Percentiles rank a stretch among this genome's conserved stretches.
These are phyloP conservation scores for Idris sp. DNA, from an alignment of 1,140 invertebrate species.

Conservation along the genomic window DNA sequence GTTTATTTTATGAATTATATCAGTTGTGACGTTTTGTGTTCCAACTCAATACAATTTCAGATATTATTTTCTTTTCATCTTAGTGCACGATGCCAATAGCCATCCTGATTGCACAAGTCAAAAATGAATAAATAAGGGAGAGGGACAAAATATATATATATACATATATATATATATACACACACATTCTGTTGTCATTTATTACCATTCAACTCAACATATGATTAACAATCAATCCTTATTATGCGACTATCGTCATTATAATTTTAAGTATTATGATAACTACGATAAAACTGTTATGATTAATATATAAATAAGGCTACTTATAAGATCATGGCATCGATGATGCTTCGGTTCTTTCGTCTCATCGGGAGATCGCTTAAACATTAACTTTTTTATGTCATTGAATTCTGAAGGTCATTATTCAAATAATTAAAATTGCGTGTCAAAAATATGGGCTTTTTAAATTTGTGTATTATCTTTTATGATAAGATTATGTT, in stretches of 20 bases:
- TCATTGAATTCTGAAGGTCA: conserved; percentile 32
- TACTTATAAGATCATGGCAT: conserved; percentile 66
- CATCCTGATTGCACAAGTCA: no score
- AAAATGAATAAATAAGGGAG: no score
- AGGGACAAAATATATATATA: no score
- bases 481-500: not conserved
- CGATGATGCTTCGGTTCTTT: conserved; percentile 53
- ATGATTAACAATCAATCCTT: no score
- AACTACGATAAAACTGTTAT: conserved; percentile 70
- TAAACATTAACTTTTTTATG: conserved; percentile 15
- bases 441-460: not conserved
- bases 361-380: conserved; percentile 62
- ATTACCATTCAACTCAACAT: no score
- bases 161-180: no score
- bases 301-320: conserved; percentile 70
- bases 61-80: no score
- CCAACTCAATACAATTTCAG: no score
- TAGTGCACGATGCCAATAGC: no score
- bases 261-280: conserved; percentile 73
- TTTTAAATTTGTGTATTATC: not conserved
- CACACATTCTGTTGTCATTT: no score
- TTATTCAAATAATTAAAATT: not conserved
- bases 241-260: conserved; percentile 68
- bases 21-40: no score
- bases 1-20: no score